These are phyloP conservation scores for Epinephelus fuscoguttatus DNA, from an alignment of 2,113 vertebrate genomes.

Conservation along the genomic window DNA sequence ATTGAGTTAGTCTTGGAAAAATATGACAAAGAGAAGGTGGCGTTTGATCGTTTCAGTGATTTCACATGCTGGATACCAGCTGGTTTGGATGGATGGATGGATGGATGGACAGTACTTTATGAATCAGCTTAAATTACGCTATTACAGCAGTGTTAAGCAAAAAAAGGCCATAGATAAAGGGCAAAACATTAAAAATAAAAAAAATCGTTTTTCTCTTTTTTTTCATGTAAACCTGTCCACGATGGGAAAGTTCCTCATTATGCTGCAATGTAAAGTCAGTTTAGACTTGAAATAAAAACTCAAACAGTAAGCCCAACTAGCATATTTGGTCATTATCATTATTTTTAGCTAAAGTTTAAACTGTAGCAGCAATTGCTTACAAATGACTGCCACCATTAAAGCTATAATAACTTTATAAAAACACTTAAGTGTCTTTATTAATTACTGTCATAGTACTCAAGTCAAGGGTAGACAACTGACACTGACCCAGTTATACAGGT, in stretches of 20 bases:
- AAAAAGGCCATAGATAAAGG: too few species aligned
- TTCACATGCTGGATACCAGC: too few species aligned
- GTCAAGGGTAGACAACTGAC: slow-evolving; percentile 1
- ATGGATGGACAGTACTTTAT: too few species aligned
- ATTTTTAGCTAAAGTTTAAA: not conserved
- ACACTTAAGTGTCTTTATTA: not conserved
- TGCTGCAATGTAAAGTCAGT: not conserved
- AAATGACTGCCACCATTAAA: not conserved
- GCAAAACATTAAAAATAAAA: too few species aligned
- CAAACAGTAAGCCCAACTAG: not conserved
- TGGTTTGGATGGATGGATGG: too few species aligned
- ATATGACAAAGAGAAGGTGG: not conserved
- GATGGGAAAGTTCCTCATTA: not conserved
- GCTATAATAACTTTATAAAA: not conserved
- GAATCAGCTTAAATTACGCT: too few species aligned
- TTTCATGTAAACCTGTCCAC: not conserved
- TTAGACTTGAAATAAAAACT: not conserved
- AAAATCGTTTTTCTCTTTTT: too few species aligned
- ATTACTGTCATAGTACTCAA: not conserved
- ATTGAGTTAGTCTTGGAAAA: not conserved
- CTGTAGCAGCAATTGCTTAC: not conserved
- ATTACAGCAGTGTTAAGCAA: too few species aligned
- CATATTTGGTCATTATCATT: not conserved
- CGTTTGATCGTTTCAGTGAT: not conserved
- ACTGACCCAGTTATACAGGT: slow-evolving; percentile 5